Conservation (phyloP, 2,113 vertebrate genomes). For the Cricetomys ansorgei region DNA sequence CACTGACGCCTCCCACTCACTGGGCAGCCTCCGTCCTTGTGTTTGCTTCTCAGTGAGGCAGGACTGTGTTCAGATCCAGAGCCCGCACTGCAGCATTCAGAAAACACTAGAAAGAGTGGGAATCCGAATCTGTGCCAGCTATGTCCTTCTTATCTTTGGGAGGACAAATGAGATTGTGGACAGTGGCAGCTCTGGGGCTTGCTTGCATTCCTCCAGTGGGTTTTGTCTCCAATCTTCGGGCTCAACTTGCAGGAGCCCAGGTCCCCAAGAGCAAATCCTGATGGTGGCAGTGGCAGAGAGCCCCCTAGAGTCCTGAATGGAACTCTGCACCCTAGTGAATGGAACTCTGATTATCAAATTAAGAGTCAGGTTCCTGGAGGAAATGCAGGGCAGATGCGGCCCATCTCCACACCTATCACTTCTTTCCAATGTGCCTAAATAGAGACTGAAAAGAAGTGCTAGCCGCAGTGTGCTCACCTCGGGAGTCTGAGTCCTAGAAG, state of each 20-base stretch:
- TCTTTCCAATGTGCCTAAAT: background rate
- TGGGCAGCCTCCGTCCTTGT: background rate
- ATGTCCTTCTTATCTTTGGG: background rate
- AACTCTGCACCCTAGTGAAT: background rate
- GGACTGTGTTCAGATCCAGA: background rate
- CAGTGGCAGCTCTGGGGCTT: background rate
- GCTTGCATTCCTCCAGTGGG: background rate
- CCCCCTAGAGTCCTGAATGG: background rate
- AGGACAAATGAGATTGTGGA: conserved; percentile 27
- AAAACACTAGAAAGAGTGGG: background rate
- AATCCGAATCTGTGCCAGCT: background rate
- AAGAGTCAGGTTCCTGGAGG: background rate
- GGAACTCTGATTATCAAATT: background rate
- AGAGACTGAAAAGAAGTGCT: background rate
- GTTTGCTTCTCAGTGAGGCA: background rate
- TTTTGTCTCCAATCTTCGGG: conserved; percentile 34
- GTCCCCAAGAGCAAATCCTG: background rate
- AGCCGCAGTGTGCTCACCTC: accelerated
- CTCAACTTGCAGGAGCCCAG: background rate
- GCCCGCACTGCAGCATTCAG: background rate
- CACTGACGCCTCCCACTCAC: background rate
- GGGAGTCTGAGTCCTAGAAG: background rate
- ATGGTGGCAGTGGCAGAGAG: background rate
- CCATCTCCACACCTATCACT: accelerated
- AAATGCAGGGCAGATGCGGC: background rate